Percentiles rank a stretch among this genome's conserved stretches.
Evolutionary conservation across 2,888 invertebrate genomes (phyloP).

Genomic region (Thelaira solivaga): DNA sequence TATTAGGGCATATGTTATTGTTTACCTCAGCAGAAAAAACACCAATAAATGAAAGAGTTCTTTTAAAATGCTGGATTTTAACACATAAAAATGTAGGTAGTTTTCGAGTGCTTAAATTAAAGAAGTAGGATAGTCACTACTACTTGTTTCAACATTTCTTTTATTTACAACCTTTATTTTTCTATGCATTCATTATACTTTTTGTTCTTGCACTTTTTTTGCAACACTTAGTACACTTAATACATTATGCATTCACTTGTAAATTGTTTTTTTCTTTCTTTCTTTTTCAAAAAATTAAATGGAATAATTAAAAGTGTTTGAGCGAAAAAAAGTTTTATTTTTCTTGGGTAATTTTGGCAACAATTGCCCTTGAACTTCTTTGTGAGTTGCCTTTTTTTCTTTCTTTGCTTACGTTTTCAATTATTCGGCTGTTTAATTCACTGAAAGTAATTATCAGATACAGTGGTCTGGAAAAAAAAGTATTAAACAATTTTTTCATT

Average conservation of each 20-base stretch:
- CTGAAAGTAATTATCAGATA: background rate
- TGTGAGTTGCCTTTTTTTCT: too few relatives aligned
- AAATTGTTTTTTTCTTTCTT: background rate
- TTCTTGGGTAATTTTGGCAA: slow-evolving; percentile 29
- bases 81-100: slow-evolving; percentile 25
- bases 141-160: background rate
- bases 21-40: too few relatives aligned
- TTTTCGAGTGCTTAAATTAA: slow-evolving; percentile 19
- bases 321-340: background rate
- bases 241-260: slow-evolving; percentile 1
- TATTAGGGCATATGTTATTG: too few relatives aligned
- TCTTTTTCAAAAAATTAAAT: slow-evolving; percentile 13
- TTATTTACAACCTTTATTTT: slow-evolving; percentile 9
- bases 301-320: background rate
- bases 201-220: background rate
- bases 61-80: background rate
- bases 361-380: slow-evolving; percentile 37
- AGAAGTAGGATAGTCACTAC: slow-evolving; percentile 14
- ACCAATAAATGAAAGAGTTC: background rate
- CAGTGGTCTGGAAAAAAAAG: background rate
- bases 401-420: slow-evolving; percentile 9
- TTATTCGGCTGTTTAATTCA: background rate
- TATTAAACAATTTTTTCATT: too few relatives aligned
- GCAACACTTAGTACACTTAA: background rate
- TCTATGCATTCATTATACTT: background rate